Conservation (phyloP, 1,140 invertebrate genomes). For the Habropoda laboriosa region DNA sequence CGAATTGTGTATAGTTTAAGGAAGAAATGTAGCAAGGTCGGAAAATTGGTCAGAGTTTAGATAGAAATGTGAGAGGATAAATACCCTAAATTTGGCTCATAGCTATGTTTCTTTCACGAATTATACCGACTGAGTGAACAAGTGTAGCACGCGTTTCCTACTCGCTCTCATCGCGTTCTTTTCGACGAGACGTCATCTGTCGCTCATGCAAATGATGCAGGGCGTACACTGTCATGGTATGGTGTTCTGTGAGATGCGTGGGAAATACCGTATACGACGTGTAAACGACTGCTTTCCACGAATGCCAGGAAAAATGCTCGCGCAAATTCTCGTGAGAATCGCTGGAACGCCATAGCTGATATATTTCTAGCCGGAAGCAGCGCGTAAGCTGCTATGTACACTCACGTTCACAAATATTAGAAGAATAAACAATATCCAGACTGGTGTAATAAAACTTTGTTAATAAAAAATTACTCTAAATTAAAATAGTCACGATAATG, state of each 20-base stretch:
- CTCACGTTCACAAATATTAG: too few relatives aligned
- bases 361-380: neutral
- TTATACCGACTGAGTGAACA: too few relatives aligned
- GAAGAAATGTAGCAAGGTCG: too few relatives aligned
- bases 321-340: conserved; percentile 33
- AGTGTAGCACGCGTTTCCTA: neutral
- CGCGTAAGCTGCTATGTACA: neutral
- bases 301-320: neutral
- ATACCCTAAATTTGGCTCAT: too few relatives aligned
- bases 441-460: too few relatives aligned
- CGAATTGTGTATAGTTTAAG: too few relatives aligned
- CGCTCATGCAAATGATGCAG: neutral
- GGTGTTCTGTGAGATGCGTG: conserved; percentile 21
- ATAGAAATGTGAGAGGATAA: too few relatives aligned
- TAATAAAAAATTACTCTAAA: too few relatives aligned
- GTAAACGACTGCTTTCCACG: conserved; percentile 32
- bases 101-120: too few relatives aligned
- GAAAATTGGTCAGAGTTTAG: too few relatives aligned
- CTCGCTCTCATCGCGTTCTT: neutral
- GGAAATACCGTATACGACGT: conserved; percentile 14
- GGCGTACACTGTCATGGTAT: conserved; percentile 1
- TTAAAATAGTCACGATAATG: too few relatives aligned
- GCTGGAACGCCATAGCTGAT: neutral
- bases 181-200: neutral
- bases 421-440: too few relatives aligned